phyloP scores from a whole-genome alignment of 1,140 invertebrate genomes.

The Belonocnema kinseyi region DNA sequence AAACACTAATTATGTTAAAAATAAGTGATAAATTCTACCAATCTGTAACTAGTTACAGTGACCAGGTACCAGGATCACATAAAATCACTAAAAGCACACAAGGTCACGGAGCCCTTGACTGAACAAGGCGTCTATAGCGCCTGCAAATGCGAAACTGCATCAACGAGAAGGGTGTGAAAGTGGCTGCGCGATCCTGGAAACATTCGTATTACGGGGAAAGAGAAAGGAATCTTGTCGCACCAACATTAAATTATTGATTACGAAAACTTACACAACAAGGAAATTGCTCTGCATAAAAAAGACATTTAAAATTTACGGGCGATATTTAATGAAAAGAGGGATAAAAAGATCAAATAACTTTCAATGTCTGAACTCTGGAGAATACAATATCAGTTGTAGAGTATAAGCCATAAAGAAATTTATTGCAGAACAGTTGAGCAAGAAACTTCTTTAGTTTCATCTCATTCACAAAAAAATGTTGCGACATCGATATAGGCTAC shows the following conservation, averaged over 20 bases:
- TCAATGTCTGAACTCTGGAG: not conserved
- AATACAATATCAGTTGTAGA: not conserved
- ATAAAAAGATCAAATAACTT: not conserved
- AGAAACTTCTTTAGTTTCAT: not conserved
- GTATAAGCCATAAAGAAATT: conserved; percentile 8
- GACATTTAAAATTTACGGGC: not conserved
- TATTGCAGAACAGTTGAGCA: conserved; percentile 2
- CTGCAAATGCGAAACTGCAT: not conserved
- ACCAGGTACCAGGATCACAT: not conserved
- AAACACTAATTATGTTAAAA: not conserved
- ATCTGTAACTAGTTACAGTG: not conserved
- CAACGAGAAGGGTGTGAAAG: conserved; percentile 14
- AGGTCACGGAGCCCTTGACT: conserved; percentile 22
- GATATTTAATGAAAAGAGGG: not conserved
- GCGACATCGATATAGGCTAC: not conserved
- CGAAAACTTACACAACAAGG: not conserved
- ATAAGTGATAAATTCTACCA: not conserved
- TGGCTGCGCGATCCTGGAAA: conserved; percentile 8
- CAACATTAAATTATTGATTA: conserved; percentile 6
- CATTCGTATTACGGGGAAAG: conserved; percentile 16
- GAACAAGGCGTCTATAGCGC: not conserved
- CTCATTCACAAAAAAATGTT: conserved; percentile 22
- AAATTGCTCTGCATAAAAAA: not conserved
- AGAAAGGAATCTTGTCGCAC: conserved; percentile 24
- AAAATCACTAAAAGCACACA: conserved; percentile 8